Evolutionary conservation across 2,888 invertebrate species (phyloP).

Genomic region (Andrena bucephala): DNA sequence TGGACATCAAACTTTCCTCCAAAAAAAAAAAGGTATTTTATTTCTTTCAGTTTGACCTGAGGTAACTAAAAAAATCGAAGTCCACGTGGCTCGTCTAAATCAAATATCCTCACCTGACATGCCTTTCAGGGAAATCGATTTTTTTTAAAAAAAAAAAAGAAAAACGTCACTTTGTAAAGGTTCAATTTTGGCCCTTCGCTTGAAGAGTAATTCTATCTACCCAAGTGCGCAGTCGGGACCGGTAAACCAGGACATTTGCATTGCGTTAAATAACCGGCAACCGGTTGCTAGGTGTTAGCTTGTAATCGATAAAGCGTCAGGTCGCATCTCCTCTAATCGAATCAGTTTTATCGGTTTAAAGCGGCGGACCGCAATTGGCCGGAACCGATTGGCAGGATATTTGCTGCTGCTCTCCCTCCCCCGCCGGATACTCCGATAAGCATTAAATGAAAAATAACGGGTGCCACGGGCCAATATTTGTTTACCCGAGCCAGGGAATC

Average conservation of each 20-base stretch:
- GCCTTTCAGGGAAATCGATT: not conserved
- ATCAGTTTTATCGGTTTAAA: constrained; percentile 61
- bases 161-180: not conserved
- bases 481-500: constrained; percentile 6
- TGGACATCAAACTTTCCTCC: not conserved
- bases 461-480: constrained; percentile 23
- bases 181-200: not conserved
- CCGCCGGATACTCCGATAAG: constrained; percentile 52
- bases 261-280: constrained; percentile 39
- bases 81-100: too few relatives aligned
- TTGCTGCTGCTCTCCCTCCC: constrained; percentile 32
- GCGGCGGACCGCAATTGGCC: constrained; percentile 56
- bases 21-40: too few relatives aligned
- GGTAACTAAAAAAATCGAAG: too few relatives aligned
- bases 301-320: constrained; percentile 54
- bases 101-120: too few relatives aligned
- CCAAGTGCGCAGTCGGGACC: not conserved
- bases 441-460: constrained; percentile 58
- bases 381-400: constrained; percentile 54
- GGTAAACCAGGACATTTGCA: constrained; percentile 19
- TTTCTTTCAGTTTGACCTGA: too few relatives aligned
- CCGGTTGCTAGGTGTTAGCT: constrained; percentile 49
- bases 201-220: not conserved
- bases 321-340: constrained; percentile 53
- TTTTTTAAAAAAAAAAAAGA: not conserved